Conservation (phyloP, 1,140 invertebrate species). For the Hydropsyche tenuis region DNA sequence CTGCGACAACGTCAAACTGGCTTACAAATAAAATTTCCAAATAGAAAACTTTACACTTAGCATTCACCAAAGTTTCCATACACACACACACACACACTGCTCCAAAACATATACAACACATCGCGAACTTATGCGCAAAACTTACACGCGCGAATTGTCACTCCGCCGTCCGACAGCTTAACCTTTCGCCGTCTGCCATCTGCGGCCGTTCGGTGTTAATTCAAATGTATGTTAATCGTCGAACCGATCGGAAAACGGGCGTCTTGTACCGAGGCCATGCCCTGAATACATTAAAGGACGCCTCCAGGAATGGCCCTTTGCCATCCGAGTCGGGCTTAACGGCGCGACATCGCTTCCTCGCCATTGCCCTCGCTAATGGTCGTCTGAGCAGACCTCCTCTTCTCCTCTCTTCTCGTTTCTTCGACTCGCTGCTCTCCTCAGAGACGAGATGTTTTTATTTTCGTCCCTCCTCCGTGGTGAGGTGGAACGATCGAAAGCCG, state of each 20-base stretch:
- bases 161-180: neutral
- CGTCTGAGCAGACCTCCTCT: neutral
- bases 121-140: too few species aligned
- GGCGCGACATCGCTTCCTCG: neutral
- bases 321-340: neutral
- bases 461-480: too few species aligned
- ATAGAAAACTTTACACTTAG: too few species aligned
- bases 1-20: too few species aligned
- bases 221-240: slow-evolving; percentile 40
- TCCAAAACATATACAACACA: too few species aligned
- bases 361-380: slow-evolving; percentile 10
- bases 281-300: slow-evolving; percentile 35
- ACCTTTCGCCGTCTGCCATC: neutral
- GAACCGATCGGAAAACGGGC: slow-evolving; percentile 24
- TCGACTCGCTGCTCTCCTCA: too few species aligned
- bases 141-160: neutral
- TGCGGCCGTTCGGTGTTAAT: slow-evolving; percentile 30
- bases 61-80: too few species aligned
- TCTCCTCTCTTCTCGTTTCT: too few species aligned
- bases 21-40: too few species aligned
- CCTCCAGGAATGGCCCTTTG: neutral
- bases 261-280: slow-evolving; percentile 7
- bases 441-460: too few species aligned
- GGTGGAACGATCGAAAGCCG: too few species aligned
- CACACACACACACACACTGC: too few species aligned